Conservation (phyloP, 1,140 invertebrate species). For the Drosophila auraria region DNA sequence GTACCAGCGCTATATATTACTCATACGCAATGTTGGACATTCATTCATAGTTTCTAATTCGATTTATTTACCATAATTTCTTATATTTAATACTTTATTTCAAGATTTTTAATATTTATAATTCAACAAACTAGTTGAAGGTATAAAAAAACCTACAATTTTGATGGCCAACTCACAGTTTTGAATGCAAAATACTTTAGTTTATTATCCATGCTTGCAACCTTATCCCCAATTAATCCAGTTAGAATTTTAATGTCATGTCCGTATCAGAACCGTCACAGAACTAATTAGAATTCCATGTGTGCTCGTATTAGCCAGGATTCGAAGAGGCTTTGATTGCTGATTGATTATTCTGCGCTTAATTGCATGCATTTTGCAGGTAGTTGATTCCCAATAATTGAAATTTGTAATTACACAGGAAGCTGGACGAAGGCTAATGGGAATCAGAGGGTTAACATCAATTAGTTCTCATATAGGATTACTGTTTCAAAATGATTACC, state of each 20-base stretch:
- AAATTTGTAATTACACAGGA: slow-evolving; percentile 1
- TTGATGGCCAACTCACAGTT: neutral
- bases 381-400: slow-evolving; percentile 10
- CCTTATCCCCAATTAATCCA: slow-evolving; percentile 6
- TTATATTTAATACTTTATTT: too few species aligned
- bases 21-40: slow-evolving; percentile 3
- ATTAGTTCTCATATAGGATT: neutral
- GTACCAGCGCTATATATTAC: neutral
- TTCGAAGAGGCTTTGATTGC: slow-evolving; percentile 3
- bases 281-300: slow-evolving; percentile 20
- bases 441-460: neutral
- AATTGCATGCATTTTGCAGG: slow-evolving; percentile 31
- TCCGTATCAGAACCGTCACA: neutral
- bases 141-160: neutral
- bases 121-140: too few species aligned
- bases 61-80: neutral
- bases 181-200: neutral
- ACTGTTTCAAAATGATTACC: too few species aligned
- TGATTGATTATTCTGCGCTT: slow-evolving; percentile 39
- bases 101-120: neutral
- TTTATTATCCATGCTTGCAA: neutral
- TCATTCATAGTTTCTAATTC: neutral
- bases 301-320: neutral
- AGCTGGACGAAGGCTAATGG: neutral
- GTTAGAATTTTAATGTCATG: neutral